Evolutionary conservation across 2,113 vertebrate genomes (phyloP).

Genomic region (Vulpes lagopus): DNA sequence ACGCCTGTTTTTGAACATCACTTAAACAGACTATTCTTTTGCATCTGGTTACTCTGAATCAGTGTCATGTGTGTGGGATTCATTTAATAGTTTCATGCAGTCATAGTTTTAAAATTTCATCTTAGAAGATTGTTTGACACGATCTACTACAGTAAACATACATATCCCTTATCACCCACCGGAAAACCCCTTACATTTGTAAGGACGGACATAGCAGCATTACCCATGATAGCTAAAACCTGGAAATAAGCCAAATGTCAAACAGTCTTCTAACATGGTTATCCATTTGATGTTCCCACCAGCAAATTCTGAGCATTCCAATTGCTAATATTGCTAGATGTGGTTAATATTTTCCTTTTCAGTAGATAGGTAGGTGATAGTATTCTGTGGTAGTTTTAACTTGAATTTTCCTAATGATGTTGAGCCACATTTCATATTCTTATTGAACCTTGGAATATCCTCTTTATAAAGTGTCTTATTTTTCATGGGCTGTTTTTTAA

Average conservation of each 20-base stretch:
- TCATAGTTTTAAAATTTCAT: neutral
- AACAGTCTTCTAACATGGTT: neutral
- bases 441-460: neutral
- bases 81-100: neutral
- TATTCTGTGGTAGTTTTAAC: neutral
- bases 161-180: neutral
- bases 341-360: neutral
- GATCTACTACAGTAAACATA: neutral
- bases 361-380: neutral
- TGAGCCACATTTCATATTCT: neutral
- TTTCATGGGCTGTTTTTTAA: slow-evolving; percentile 2
- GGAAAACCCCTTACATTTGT: neutral
- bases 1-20: neutral
- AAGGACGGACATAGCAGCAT: neutral
- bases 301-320: neutral
- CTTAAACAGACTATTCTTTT: neutral
- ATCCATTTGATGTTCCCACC: neutral
- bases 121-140: neutral
- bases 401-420: neutral
- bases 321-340: neutral
- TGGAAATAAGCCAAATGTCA: neutral
- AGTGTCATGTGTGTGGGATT: neutral
- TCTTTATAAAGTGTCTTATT: slow-evolving; percentile 9
- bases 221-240: neutral
- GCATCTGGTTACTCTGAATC: neutral